Evolutionary conservation across 2,797 vertebrate species (phyloP).

Genomic region (Choloepus didactylus): DNA sequence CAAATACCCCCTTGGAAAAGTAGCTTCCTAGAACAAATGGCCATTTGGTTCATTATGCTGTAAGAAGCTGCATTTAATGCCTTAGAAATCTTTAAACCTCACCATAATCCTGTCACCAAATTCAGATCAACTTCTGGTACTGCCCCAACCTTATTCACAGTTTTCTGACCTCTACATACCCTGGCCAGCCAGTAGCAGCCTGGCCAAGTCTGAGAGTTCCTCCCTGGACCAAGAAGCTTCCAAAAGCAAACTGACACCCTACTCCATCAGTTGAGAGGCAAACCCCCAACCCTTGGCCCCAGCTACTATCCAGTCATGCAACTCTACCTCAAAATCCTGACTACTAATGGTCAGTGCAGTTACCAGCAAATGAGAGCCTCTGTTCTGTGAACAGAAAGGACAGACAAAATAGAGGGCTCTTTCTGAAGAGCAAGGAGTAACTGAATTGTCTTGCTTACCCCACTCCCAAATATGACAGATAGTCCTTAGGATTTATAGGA

Average conservation of each 20-base stretch:
- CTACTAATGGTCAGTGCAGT: accelerated
- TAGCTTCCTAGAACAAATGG: slow-evolving; percentile 36
- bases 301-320: neutral
- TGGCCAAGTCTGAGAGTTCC: neutral
- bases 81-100: slow-evolving; percentile 44
- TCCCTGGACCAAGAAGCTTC: neutral
- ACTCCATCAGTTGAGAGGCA: neutral
- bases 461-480: neutral
- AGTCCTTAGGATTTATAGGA: slow-evolving; percentile 9
- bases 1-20: slow-evolving; percentile 16
- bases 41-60: neutral
- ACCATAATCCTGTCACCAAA: neutral
- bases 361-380: neutral
- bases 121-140: slow-evolving; percentile 13
- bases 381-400: neutral
- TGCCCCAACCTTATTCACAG: neutral
- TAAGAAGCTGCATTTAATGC: slow-evolving; percentile 31
- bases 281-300: neutral
- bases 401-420: neutral
- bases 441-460: neutral
- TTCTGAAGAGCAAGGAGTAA: slow-evolving; percentile 3
- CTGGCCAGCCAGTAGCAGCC: neutral
- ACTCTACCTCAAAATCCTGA: neutral
- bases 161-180: neutral
- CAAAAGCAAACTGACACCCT: neutral